phyloP scores from a whole-genome alignment of 2,797 vertebrate genomes.

The Poeciliopsis presidionis region DNA sequence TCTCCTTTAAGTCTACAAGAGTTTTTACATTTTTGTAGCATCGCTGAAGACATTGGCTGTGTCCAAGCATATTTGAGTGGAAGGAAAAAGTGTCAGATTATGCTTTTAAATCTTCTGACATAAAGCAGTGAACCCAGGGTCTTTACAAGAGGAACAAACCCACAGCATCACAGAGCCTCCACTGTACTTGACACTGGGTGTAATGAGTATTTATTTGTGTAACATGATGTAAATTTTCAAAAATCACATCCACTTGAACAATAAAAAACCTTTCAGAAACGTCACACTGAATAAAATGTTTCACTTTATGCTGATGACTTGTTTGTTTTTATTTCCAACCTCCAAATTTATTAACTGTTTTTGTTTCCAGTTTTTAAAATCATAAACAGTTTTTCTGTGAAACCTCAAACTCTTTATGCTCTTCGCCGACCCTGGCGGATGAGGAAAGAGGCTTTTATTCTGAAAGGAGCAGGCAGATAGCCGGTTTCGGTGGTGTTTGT shows the following conservation, averaged over 20 bases:
- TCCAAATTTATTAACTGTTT: not conserved
- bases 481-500: conserved; percentile 1
- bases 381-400: not conserved
- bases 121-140: not conserved
- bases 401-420: not conserved
- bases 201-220: not conserved
- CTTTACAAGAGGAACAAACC: not conserved
- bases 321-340: not conserved
- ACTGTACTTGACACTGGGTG: not conserved
- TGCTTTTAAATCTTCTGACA: not conserved
- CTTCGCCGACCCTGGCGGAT: not conserved
- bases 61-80: too few relatives aligned
- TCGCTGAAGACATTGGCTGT: too few relatives aligned
- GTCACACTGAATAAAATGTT: not conserved
- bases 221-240: not conserved
- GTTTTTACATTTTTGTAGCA: too few relatives aligned
- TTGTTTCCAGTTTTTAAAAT: not conserved
- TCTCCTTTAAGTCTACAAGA: too few relatives aligned
- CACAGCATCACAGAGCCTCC: not conserved
- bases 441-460: not conserved
- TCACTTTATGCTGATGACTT: not conserved
- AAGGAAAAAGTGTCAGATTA: too few relatives aligned
- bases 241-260: not conserved
- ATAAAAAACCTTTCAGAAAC: not conserved
- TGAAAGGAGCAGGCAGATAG: not conserved